Evolutionary conservation across 2,797 vertebrate genomes (phyloP).

Genomic region (Semotilus atromaculatus): DNA sequence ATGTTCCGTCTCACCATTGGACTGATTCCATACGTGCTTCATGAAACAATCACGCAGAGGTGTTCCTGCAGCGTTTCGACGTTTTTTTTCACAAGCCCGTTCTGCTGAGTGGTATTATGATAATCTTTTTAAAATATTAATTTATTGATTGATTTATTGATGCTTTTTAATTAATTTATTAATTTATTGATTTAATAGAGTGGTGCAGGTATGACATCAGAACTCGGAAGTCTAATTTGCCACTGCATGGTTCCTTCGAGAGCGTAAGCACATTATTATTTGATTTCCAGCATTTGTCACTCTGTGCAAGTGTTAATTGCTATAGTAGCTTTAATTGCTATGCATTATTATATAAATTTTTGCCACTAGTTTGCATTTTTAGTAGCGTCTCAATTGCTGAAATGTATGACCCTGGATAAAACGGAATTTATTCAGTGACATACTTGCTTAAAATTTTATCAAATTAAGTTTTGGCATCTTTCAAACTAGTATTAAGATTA

Average conservation of each 20-base stretch:
- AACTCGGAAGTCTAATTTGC: too few species aligned
- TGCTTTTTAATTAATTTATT: too few species aligned
- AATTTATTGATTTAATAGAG: too few species aligned
- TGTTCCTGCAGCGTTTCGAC: too few species aligned
- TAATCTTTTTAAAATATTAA: neutral
- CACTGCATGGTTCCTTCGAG: too few species aligned
- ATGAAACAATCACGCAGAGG: too few species aligned
- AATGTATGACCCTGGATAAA: neutral
- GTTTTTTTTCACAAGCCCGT: neutral
- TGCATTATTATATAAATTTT: neutral
- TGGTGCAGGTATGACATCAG: too few species aligned
- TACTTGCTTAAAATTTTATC: neutral
- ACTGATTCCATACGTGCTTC: too few species aligned
- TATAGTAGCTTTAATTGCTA: neutral
- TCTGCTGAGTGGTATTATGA: neutral
- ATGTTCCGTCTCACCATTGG: too few species aligned
- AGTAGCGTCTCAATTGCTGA: neutral
- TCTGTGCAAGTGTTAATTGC: neutral
- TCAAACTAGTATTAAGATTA: neutral
- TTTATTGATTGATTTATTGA: too few species aligned
- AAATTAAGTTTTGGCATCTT: neutral
- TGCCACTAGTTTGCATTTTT: neutral
- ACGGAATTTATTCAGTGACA: neutral
- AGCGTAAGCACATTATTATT: neutral
- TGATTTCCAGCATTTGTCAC: conserved; percentile 4